phyloP scores from a whole-genome alignment of 2,113 vertebrate species.

The Myotis davidii region DNA sequence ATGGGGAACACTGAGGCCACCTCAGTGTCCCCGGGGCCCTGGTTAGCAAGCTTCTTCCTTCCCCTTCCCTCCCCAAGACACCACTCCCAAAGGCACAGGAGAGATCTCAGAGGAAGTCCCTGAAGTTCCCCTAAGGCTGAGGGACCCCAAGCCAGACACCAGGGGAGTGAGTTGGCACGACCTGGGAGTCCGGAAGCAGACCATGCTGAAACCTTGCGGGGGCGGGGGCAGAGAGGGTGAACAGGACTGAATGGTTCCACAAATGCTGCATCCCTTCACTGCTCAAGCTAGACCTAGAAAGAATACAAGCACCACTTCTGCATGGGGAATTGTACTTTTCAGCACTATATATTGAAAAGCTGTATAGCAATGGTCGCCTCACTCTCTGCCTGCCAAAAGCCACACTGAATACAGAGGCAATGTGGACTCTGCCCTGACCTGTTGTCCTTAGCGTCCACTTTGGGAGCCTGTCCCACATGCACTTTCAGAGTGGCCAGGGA shows the following conservation, averaged over 20 bases:
- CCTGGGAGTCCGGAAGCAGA: not conserved
- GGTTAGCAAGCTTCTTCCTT: not conserved
- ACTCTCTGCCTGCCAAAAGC: not conserved
- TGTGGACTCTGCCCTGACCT: not conserved
- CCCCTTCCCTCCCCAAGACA: fast-evolving
- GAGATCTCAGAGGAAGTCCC: not conserved
- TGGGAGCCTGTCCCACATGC: not conserved
- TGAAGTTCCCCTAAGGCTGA: not conserved
- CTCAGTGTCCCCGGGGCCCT: not conserved
- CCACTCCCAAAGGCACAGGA: not conserved
- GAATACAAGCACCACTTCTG: fast-evolving
- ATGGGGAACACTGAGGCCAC: not conserved
- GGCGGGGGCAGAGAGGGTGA: not conserved
- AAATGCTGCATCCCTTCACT: fast-evolving
- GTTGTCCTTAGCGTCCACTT: not conserved
- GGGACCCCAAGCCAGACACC: not conserved
- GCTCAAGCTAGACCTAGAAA: not conserved
- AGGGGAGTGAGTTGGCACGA: not conserved
- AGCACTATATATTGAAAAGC: not conserved
- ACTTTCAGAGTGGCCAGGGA: too few relatives aligned
- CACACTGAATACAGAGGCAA: not conserved
- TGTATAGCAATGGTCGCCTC: not conserved
- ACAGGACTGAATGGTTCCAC: fast-evolving
- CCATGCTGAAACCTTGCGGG: fast-evolving
- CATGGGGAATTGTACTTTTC: not conserved